A percentile compares a stretch with the other conserved stretches of the same genome.
phyloP scores from a whole-genome alignment of 2,888 invertebrate species.

The Apeira syringaria region DNA sequence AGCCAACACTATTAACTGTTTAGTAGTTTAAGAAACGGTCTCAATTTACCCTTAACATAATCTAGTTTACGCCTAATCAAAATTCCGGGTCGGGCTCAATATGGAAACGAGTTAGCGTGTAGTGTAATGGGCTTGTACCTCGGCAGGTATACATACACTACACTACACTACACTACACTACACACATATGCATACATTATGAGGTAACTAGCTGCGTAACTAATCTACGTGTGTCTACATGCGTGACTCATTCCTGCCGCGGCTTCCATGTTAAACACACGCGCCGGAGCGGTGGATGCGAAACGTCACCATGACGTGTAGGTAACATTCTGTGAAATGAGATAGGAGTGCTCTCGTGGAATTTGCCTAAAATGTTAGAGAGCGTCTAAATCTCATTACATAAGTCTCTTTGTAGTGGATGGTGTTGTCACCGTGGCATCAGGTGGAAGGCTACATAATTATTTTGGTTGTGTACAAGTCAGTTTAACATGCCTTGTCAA shows the following conservation, averaged over 20 bases:
- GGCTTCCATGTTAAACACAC: conserved; percentile 23
- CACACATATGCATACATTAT: conserved; percentile 51
- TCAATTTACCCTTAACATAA: conserved; percentile 67
- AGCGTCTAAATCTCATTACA: conserved; percentile 13
- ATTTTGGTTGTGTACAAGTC: too few relatives aligned
- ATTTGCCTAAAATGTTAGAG: conserved; percentile 13
- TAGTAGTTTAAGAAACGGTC: conserved; percentile 74
- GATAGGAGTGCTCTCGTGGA: conserved; percentile 5
- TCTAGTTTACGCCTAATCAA: conserved; percentile 76
- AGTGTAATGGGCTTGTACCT: conserved; percentile 47
- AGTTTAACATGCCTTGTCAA: too few relatives aligned
- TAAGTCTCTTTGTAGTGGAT: too few relatives aligned
- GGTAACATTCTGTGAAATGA: too few relatives aligned
- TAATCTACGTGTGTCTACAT: conserved; percentile 24
- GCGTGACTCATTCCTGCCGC: conserved; percentile 22
- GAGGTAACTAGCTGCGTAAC: conserved; percentile 40
- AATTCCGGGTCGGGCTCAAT: conserved; percentile 70
- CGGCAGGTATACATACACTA: conserved; percentile 26
- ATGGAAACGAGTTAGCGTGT: conserved; percentile 51
- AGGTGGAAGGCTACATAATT: too few relatives aligned
- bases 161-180: too few relatives aligned
- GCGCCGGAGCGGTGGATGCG: conserved; percentile 6
- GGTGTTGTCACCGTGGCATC: too few relatives aligned
- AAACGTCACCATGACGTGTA: conserved; percentile 8
- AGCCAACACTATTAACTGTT: conserved; percentile 74